phyloP scores from a whole-genome alignment of 2,113 vertebrate genomes.

The Bungarus multicinctus region DNA sequence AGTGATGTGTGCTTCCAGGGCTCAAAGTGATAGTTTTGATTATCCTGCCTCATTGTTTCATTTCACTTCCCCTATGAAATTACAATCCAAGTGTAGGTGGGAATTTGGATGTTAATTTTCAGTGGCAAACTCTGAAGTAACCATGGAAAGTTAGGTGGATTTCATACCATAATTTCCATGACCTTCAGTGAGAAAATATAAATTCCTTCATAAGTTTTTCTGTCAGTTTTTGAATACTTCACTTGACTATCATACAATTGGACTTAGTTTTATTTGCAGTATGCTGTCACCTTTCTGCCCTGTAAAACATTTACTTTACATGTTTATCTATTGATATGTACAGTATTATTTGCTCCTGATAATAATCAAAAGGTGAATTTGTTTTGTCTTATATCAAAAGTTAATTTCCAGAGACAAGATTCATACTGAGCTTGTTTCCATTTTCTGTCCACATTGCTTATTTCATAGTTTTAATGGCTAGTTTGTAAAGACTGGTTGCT shows the following conservation, averaged over 20 bases:
- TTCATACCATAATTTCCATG: neutral
- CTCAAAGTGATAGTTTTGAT: slow-evolving; percentile 36
- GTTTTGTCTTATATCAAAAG: neutral
- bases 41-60: slow-evolving; percentile 21
- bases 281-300: neutral
- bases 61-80: neutral
- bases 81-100: neutral
- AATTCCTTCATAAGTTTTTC: neutral
- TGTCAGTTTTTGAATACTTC: neutral
- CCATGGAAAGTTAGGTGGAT: slow-evolving; percentile 6
- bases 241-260: neutral
- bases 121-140: neutral
- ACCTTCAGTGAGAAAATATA: neutral
- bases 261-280: neutral
- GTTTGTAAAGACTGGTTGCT: neutral
- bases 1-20: slow-evolving; percentile 27
- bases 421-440: neutral
- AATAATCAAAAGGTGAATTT: neutral
- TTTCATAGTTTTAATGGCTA: neutral
- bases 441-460: neutral
- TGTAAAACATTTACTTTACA: neutral
- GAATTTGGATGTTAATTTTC: slow-evolving; percentile 12
- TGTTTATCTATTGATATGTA: neutral
- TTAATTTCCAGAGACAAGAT: neutral
- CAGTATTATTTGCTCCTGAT: neutral